phyloP scores from a whole-genome alignment of 35 echinoderm and acorn worm species.

The Patiria miniata region DNA sequence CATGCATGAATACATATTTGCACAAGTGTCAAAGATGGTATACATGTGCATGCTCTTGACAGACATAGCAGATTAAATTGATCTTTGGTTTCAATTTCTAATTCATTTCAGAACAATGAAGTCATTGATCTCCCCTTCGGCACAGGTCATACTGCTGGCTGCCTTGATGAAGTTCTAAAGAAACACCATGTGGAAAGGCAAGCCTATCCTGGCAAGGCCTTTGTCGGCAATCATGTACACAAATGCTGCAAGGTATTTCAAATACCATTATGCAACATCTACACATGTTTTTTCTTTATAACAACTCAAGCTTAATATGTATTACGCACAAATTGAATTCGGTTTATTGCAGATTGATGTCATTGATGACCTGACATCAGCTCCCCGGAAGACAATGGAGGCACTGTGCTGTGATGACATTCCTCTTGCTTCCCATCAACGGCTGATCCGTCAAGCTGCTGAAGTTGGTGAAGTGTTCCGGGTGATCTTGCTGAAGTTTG shows the following conservation, averaged over 20 bases:
- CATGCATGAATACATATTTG: neutral
- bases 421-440: neutral
- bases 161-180: conserved; percentile 35
- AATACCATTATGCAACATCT: neutral
- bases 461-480: neutral
- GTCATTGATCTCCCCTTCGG: conserved; percentile 7
- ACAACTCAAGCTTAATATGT: neutral
- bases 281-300: neutral
- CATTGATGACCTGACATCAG: neutral
- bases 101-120: too few species aligned
- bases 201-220: conserved; percentile 65
- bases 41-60: neutral
- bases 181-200: conserved; percentile 46
- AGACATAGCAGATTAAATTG: neutral
- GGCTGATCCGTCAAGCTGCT: neutral
- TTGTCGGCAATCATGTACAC: conserved; percentile 69
- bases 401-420: neutral
- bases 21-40: neutral
- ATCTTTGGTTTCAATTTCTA: neutral
- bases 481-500: conserved; percentile 11
- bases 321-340: neutral
- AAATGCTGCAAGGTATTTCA: conserved; percentile 55
- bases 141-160: conserved; percentile 16
- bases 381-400: neutral
- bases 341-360: neutral